phyloP scores from a whole-genome alignment of 2,888 invertebrate genomes.

The Agapostemon virescens region DNA sequence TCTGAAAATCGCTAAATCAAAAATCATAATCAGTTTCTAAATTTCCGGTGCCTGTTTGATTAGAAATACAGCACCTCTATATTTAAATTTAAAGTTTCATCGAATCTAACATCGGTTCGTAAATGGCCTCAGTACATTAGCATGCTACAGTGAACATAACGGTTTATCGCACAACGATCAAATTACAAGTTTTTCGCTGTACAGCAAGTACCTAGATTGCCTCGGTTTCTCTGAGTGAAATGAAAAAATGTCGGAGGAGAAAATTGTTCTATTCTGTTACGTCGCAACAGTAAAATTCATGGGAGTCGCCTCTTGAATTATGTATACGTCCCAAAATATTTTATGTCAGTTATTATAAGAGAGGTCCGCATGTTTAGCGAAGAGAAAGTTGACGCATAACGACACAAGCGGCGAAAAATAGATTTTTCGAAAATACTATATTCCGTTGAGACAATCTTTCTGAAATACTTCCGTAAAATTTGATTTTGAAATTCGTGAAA shows the following conservation, averaged over 20 bases:
- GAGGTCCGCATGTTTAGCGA: background rate
- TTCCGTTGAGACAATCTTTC: background rate
- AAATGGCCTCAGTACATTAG: background rate
- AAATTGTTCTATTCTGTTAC: conserved; percentile 10
- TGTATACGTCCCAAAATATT: background rate
- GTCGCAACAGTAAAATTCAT: background rate
- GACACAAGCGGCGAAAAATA: background rate
- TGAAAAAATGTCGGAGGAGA: background rate
- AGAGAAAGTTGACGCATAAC: background rate
- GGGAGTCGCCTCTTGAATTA: background rate
- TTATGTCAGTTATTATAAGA: background rate
- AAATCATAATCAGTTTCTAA: background rate
- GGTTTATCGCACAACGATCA: conserved; percentile 4
- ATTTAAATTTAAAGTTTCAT: conserved; percentile 1
- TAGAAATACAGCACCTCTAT: background rate
- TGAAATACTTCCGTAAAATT: background rate
- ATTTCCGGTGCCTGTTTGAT: background rate
- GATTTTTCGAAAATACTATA: background rate
- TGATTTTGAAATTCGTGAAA: background rate
- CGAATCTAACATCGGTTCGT: background rate
- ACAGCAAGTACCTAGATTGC: background rate
- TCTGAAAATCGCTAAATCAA: background rate
- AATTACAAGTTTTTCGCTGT: conserved; percentile 3
- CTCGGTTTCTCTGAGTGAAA: background rate
- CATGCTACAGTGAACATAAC: background rate